Evolutionary conservation across 2,888 invertebrate genomes (phyloP), one percentile per base, ranked within the genome.

Genomic region (Dioctria rufipes): DNA sequence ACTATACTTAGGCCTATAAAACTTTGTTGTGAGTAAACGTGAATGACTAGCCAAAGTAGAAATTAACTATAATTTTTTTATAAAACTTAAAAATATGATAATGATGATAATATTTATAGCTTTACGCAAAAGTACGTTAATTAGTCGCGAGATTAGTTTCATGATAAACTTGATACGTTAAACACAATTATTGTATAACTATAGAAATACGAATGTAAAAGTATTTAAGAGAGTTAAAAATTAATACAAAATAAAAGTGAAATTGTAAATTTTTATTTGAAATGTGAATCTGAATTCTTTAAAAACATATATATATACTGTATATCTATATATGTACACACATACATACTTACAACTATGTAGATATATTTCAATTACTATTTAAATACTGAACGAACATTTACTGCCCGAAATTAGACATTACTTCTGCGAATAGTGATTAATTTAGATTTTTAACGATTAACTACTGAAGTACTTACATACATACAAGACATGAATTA

Each of bases 381-480:
- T 25, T 25, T 25, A 25, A 25, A 63, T 46, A 63, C 63, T 46
- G 63, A 77, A 63, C 40, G 46, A 63, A 77, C 61, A 77, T 77
- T 77, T 43, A 77, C 77, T 77, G 77, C 77, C 77, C 77, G 63
- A 77, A 6, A 77, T 63, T 77, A 46, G 61, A 77, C 63, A 77
- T 63, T 77, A 77, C 63, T 77, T n/a, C n/a, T 63, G 63, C 37
- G 8, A 25, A 63, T 77, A 77, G 77, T n/a, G 49, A 63, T 73
- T 13, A 73, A 58, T 60, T 25, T 0, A 60, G 60, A 37, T 40
- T 73, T 73, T 40, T 54, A 73, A n/a, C 42, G 9, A 73, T 43
- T n/a, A 43, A n/a, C n/a, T n/a, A n/a, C n/a, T n/a, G n/a, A n/a
- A n/a, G n/a, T n/a, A n/a, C n/a, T n/a, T n/a, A n/a, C n/a, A n/a